Conservation (phyloP, 2,888 invertebrate species). For the Drosophila ustulata region DNA sequence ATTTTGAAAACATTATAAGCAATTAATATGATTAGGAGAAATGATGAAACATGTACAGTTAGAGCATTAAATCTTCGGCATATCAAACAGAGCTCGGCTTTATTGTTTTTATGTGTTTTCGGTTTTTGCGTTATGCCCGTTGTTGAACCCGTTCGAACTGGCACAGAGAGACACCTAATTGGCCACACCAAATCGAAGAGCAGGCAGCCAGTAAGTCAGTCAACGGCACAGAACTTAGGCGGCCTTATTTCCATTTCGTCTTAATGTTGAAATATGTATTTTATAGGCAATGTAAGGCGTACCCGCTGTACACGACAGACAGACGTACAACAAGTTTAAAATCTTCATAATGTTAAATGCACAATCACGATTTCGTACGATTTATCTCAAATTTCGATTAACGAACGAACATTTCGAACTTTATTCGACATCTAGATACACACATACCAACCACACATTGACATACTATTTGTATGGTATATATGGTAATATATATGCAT, state of each 20-base stretch:
- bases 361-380: constrained; percentile 69
- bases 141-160: constrained; percentile 11
- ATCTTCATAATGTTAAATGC: constrained; percentile 72
- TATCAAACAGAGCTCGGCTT: background rate
- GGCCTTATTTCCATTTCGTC: constrained; percentile 29
- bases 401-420: constrained; percentile 46
- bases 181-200: background rate
- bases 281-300: constrained; percentile 10
- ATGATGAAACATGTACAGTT: background rate
- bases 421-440: constrained; percentile 28
- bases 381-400: constrained; percentile 62
- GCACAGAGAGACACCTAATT: background rate
- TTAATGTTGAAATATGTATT: constrained; percentile 19
- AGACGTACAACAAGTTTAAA: constrained; percentile 34
- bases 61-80: background rate
- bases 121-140: background rate
- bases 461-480: background rate
- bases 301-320: background rate
- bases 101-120: background rate
- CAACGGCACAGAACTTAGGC: constrained; percentile 1
- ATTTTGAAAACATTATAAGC: background rate
- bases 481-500: background rate
- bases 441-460: background rate
- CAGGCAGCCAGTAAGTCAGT: background rate
- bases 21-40: background rate